Evolutionary conservation across 2,797 vertebrate species (phyloP), one percentile per base, ranked within the genome.

Genomic region (Harpagifer antarcticus): DNA sequence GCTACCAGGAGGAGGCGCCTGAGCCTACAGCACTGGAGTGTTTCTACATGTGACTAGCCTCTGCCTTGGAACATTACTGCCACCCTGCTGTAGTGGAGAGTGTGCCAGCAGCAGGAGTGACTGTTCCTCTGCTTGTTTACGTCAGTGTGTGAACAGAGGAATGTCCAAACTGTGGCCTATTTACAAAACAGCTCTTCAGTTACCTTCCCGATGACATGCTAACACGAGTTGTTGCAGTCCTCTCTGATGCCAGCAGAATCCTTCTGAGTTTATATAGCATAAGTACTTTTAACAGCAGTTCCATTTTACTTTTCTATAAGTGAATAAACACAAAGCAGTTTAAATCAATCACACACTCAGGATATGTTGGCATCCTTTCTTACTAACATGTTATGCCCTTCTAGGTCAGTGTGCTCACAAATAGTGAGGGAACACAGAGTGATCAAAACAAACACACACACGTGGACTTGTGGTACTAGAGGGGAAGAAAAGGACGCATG

Each of bases 31-130:
- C 77, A 62, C 82, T 79, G 79, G 81, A 88, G 79, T 81, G 78
- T 77, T 76, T 82, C 81, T 91, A 63, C 88, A 87, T 90, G 88
- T 88, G 87, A 89, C 83, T 74, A 13, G 83, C 67, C 68, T 79
- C 67, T 47, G 85, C 84, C 83, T 88, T 68, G 86, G 90, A 92
- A 81, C 90, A 86, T 86, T 87, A 90, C 91, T 91, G 91, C 93
- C 92, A 92, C 89, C 93, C 86, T 19, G 85, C 88, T 88, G 88
- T 86, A 82, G 87, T 54, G 74, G 37, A 74, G 83, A 56, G 63
- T 64, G 81, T 53, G 81, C 83, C 87, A 86, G 77, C 78, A 65
- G 78, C 81, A 88, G 82, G 58, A 86, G 78, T 80, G 78, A 90
- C 79, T 80, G 44, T 44, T 76, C 74, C 69, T 77, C 72, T 63